Base-by-base conservation (phyloP, 2,888 invertebrate species). In the Trichogramma dendrolimi region DNA sequence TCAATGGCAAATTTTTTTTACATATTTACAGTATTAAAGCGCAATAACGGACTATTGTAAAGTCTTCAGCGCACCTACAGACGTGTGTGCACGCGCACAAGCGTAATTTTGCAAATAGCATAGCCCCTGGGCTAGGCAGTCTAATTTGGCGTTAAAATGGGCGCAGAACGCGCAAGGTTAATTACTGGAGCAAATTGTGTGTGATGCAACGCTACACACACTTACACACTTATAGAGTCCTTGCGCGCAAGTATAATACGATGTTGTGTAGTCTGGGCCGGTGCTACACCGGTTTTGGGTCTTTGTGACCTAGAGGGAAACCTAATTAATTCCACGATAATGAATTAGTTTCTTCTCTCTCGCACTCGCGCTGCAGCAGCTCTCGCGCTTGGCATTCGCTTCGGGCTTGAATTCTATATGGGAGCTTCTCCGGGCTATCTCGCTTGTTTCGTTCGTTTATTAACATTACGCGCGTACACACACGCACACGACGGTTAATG, bases 251-350 rank as follows among this genome's bases (percentile, higher is more conserved):
- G 51, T 40, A 27, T 38, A 40, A 11, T 8, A 38, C 40, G 47
- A 46, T n/a, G 11, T 46, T 47, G 44, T 40, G 55, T 43, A 57
- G 27, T 27, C 27, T 42, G 11, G 44, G 58, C 48, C 11, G 52
- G 44, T 53, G 49, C 38, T 55, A 11, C n/a, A 40, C 7, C 64
- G 61, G 61, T 63, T 66, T 67, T 70, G 70, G 69, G 71, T 71
- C 73, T 74, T 75, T 74, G 75, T 73, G 72, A 72, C 71, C 73
- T 69, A 38, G 51, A 51, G 51, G 41, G 52, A 70, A 73, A 73
- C 71, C 72, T 73, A 74, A 73, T 74, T 73, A 73, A 73, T 73
- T 73, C 71, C 69, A 69, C 71, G 69, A 67, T 72, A 72, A 72
- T 72, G 71, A 73, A 72, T 74, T 71, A 69, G 70, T 69, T 71